These are phyloP conservation scores for Apodemia zela DNA, from an alignment of 2,888 invertebrate genomes.

Conservation along the genomic window DNA sequence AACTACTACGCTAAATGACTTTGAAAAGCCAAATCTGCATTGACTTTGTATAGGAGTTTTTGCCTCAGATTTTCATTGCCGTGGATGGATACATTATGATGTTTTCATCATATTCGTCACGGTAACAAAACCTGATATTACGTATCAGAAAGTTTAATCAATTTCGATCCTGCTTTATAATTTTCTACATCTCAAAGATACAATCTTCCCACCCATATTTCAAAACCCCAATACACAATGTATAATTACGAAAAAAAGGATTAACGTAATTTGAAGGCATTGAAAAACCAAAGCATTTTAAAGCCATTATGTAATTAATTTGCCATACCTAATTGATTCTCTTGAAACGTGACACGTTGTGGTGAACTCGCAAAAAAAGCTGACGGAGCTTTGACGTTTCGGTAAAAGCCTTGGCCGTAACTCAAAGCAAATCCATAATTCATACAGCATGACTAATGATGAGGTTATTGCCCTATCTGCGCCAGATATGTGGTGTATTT, in stretches of 20 bases:
- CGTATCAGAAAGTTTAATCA: background rate
- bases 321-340: conserved; percentile 29
- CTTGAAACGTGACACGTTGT: conserved; percentile 29
- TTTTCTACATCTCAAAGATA: conserved; percentile 7
- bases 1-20: too few relatives aligned
- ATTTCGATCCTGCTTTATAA: background rate
- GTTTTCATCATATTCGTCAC: background rate
- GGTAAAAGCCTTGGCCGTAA: conserved; percentile 11
- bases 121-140: background rate
- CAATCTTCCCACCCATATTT: conserved; percentile 11
- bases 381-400: conserved; percentile 15
- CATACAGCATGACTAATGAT: conserved; percentile 33
- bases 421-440: conserved; percentile 28
- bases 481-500: conserved; percentile 24
- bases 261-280: conserved; percentile 8
- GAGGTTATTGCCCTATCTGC: conserved; percentile 23
- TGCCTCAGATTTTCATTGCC: too few relatives aligned
- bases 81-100: too few relatives aligned
- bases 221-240: background rate
- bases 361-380: conserved; percentile 12
- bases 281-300: conserved; percentile 1
- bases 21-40: too few relatives aligned
- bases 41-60: too few relatives aligned
- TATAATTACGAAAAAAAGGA: conserved; percentile 5
- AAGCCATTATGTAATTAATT: conserved; percentile 29